Percentiles rank a stretch among this genome's conserved stretches.
phyloP scores from a whole-genome alignment of 2,113 vertebrate genomes.

The Bucco capensis region DNA sequence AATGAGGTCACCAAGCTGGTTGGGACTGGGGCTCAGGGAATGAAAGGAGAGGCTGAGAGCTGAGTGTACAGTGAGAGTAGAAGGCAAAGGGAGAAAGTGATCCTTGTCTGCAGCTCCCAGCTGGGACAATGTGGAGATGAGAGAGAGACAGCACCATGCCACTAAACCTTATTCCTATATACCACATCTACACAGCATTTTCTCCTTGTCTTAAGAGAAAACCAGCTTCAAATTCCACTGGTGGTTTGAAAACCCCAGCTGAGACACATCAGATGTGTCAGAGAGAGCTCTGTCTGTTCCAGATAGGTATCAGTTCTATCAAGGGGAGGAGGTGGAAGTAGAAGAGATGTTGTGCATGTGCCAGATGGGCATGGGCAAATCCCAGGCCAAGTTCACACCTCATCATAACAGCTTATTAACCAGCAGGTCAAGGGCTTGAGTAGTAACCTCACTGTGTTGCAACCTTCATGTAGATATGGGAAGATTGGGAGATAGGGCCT shows the following conservation, averaged over 20 bases:
- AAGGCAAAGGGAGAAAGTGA: not conserved
- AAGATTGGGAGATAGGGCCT: not conserved
- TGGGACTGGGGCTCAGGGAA: not conserved
- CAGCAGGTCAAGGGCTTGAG: not conserved
- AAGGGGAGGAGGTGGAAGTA: not conserved
- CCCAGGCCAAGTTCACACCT: not conserved
- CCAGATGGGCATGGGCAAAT: not conserved
- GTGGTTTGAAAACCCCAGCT: not conserved
- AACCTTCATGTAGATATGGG: not conserved
- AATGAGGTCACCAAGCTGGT: not conserved
- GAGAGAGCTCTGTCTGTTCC: not conserved
- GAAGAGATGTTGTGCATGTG: not conserved
- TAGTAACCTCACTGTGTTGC: not conserved
- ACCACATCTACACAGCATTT: not conserved
- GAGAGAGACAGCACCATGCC: too few relatives aligned
- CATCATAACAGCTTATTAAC: constrained; percentile 8
- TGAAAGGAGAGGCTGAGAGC: not conserved
- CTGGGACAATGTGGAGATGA: not conserved
- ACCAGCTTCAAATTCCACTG: not conserved
- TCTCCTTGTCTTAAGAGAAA: not conserved
- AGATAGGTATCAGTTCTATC: not conserved
- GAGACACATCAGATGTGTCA: not conserved
- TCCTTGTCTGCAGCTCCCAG: not conserved
- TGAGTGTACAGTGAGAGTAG: not conserved
- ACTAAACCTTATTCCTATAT: too few relatives aligned